A percentile compares a stretch with the other conserved stretches of the same genome.
These are phyloP conservation scores for Heteromyza rotundicornis DNA, from an alignment of 2,888 invertebrate genomes.

Conservation along the genomic window DNA sequence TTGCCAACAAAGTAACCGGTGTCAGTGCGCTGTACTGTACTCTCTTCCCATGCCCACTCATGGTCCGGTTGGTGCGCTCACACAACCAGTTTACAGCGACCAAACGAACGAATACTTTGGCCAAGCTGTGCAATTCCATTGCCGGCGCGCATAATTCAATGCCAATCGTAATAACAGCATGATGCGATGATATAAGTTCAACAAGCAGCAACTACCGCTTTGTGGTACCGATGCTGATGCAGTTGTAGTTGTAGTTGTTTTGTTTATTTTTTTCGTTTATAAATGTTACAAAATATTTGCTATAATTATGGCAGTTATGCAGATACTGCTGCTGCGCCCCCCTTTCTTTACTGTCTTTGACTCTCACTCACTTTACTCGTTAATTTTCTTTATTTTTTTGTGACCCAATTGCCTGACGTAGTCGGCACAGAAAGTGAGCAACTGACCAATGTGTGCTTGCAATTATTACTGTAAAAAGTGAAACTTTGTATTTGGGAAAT, in stretches of 20 bases:
- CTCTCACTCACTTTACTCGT: not conserved
- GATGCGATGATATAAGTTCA: slow-evolving; percentile 3
- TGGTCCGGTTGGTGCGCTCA: not conserved
- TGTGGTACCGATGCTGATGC: not conserved
- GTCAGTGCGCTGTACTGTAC: not conserved
- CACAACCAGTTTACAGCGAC: not conserved
- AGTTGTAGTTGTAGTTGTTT: not conserved
- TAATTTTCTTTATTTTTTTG: not conserved
- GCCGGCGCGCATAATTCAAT: slow-evolving; percentile 39
- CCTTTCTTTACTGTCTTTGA: too few relatives aligned
- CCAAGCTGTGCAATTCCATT: too few relatives aligned
- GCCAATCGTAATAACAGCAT: slow-evolving; percentile 52
- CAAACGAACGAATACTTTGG: not conserved
- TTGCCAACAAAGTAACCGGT: not conserved
- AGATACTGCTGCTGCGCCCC: too few relatives aligned
- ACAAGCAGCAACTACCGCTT: not conserved
- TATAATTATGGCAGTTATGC: not conserved
- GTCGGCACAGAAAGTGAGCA: not conserved
- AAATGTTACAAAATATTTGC: not conserved
- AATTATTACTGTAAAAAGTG: not conserved
- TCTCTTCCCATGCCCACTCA: too few relatives aligned
- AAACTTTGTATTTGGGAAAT: too few relatives aligned
- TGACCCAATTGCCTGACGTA: not conserved
- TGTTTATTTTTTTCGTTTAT: not conserved
- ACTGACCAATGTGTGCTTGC: not conserved